phyloP scores from a whole-genome alignment of 2,113 vertebrate genomes.

The Conger conger region DNA sequence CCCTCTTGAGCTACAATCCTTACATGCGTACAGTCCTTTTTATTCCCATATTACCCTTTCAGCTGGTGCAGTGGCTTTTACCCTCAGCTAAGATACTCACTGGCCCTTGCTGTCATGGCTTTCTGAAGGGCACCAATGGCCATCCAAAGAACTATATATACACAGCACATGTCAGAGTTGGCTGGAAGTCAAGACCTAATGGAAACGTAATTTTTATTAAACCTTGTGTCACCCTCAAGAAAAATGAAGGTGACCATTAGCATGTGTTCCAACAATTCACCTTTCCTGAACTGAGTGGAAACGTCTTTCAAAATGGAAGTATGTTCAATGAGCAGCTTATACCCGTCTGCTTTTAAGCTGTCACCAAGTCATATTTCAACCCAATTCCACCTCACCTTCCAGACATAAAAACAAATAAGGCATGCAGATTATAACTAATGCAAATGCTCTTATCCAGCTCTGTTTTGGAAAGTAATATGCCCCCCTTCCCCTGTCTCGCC shows the following conservation, averaged over 20 bases:
- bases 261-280: neutral
- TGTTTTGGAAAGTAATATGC: neutral
- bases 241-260: neutral
- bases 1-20: too few species aligned
- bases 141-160: too few species aligned
- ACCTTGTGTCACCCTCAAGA: neutral
- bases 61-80: too few species aligned
- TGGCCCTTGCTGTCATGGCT: too few species aligned
- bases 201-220: neutral
- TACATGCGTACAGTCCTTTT: too few species aligned
- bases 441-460: neutral
- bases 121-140: too few species aligned
- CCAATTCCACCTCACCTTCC: neutral
- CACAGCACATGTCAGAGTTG: too few species aligned
- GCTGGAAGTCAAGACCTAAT: neutral
- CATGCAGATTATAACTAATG: neutral
- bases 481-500: too few species aligned
- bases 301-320: neutral
- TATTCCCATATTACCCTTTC: too few species aligned
- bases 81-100: too few species aligned
- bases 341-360: neutral
- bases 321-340: neutral
- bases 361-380: too few species aligned
- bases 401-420: neutral
- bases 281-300: neutral